Percentiles rank a stretch among this genome's conserved stretches.
phyloP scores from a whole-genome alignment of 1,140 invertebrate genomes.

The Hylaeus anthracinus region DNA sequence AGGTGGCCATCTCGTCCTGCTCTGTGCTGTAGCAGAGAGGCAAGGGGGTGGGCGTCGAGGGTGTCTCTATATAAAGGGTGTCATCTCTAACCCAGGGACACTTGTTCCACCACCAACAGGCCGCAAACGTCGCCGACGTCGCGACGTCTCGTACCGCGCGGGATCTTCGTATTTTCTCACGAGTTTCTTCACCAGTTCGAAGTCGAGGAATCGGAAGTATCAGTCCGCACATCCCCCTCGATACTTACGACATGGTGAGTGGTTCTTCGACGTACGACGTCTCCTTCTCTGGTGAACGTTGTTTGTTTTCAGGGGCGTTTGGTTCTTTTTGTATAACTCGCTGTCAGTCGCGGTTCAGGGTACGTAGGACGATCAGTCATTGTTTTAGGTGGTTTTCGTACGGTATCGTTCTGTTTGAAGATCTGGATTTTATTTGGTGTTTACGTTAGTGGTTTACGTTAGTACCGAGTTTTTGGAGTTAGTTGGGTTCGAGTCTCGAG shows the following conservation, averaged over 20 bases:
- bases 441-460: too few species aligned
- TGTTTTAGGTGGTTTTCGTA: too few species aligned
- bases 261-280: neutral
- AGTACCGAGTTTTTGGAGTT: too few species aligned
- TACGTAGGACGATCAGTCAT: too few species aligned
- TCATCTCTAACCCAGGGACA: conserved; percentile 74
- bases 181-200: neutral
- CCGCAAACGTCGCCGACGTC: conserved; percentile 23
- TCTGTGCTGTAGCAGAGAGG: conserved; percentile 8
- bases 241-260: conserved; percentile 52
- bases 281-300: neutral
- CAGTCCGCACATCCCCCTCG: neutral
- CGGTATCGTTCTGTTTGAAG: too few species aligned
- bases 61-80: conserved; percentile 77
- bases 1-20: conserved; percentile 66
- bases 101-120: conserved; percentile 66
- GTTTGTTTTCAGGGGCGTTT: too few species aligned
- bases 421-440: too few species aligned
- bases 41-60: conserved; percentile 59
- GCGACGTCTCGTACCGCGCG: neutral
- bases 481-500: too few species aligned
- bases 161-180: conserved; percentile 1
- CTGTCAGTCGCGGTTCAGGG: too few species aligned
- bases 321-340: too few species aligned
- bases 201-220: conserved; percentile 1